These are phyloP conservation scores for Heliangelus exortis DNA, from an alignment of 2,797 vertebrate genomes.

Conservation along the genomic window DNA sequence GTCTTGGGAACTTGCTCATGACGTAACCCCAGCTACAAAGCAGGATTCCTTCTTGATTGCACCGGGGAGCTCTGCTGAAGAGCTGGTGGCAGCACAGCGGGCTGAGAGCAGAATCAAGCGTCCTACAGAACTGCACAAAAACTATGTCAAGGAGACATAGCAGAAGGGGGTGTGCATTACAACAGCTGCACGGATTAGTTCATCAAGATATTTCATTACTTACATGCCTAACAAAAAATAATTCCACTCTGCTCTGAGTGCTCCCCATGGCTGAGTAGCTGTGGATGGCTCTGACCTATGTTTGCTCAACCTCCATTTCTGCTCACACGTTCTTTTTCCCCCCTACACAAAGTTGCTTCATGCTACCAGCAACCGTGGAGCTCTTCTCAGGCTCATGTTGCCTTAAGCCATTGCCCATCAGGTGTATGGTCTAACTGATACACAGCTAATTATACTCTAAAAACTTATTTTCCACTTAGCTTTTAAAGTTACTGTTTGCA, in stretches of 20 bases:
- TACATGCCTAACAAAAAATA: background rate
- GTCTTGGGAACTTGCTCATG: background rate
- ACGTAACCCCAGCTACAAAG: background rate
- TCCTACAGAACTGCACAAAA: background rate
- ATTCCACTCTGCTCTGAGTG: background rate
- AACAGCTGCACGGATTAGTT: fast-evolving
- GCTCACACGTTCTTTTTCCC: background rate
- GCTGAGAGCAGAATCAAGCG: background rate
- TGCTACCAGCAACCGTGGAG: background rate
- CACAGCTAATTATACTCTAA: background rate
- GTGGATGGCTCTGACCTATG: fast-evolving
- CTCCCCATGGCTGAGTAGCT: background rate
- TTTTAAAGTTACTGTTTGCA: background rate
- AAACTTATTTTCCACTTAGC: background rate
- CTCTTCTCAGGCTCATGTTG: background rate
- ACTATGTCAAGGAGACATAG: background rate
- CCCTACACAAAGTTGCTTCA: fast-evolving
- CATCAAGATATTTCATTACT: background rate
- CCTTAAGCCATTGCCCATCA: background rate
- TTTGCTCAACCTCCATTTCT: background rate
- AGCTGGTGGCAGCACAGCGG: fast-evolving
- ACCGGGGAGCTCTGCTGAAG: background rate
- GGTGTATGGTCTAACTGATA: background rate
- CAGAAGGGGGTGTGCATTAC: background rate
- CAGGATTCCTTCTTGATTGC: background rate